These are phyloP conservation scores for Sclerurus mexicanus DNA, from an alignment of 2,113 vertebrate genomes.

Conservation along the genomic window DNA sequence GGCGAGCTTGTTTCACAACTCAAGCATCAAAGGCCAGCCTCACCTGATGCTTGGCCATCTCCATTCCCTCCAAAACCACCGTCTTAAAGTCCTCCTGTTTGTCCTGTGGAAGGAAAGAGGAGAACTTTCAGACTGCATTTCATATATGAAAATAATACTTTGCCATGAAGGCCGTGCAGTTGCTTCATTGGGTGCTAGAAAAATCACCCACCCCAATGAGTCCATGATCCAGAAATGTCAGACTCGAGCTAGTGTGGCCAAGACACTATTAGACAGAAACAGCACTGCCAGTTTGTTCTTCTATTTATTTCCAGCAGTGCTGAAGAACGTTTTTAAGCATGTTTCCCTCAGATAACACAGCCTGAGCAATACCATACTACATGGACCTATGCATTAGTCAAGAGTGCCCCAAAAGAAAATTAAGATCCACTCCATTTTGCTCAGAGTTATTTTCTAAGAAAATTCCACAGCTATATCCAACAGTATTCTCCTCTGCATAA, in stretches of 20 bases:
- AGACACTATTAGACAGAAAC: background rate
- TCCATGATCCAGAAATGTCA: background rate
- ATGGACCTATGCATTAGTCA: background rate
- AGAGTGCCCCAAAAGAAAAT: background rate
- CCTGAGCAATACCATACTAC: background rate
- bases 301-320: background rate
- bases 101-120: constrained; percentile 81
- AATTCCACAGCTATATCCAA: background rate
- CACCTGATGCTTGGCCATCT: constrained; percentile 80
- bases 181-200: constrained; percentile 6
- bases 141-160: constrained; percentile 3
- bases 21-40: constrained; percentile 78
- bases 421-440: background rate
- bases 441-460: background rate
- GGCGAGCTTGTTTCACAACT: constrained; percentile 46
- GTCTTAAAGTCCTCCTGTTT: constrained; percentile 79
- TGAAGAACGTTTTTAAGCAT: background rate
- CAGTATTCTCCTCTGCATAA: background rate
- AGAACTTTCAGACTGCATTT: constrained; percentile 76
- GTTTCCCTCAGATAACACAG: background rate
- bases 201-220: background rate
- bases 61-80: constrained; percentile 78
- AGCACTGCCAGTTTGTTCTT: background rate
- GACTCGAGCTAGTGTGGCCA: background rate
- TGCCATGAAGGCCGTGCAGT: constrained; percentile 69